Conservation (phyloP, 2,888 invertebrate genomes). For the Patella caerulea region DNA sequence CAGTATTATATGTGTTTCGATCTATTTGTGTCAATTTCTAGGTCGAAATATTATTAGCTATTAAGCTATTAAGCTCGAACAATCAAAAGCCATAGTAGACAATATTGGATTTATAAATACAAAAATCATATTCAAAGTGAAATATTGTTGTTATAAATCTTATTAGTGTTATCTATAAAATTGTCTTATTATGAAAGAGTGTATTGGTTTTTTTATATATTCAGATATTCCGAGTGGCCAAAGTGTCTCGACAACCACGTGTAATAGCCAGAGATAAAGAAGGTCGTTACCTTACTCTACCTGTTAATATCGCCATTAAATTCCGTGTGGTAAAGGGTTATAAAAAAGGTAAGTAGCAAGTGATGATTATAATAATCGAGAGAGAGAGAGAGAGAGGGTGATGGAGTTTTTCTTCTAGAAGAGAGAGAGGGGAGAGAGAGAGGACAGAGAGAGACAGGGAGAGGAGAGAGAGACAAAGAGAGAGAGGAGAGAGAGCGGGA, state of each 20-base stretch:
- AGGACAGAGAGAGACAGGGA: not conserved
- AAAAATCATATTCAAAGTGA: no score
- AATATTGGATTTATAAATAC: no score
- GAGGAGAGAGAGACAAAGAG: not conserved
- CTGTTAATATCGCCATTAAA: not conserved
- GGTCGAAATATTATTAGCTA: no score
- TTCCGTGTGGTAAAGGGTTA: not conserved
- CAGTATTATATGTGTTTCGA: no score
- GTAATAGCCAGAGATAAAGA: not conserved
- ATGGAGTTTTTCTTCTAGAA: not conserved
- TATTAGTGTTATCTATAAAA: no score
- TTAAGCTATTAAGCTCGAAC: no score
- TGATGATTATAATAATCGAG: not conserved
- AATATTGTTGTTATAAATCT: no score
- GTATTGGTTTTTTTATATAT: not conserved
- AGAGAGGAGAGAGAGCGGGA: not conserved
- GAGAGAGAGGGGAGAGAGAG: not conserved
- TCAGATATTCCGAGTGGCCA: not conserved
- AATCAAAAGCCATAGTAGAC: no score
- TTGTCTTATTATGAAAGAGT: no score
- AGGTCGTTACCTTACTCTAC: not conserved
- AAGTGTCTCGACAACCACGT: not conserved
- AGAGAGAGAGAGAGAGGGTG: not conserved
- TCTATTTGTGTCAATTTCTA: no score
- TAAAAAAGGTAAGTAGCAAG: slow-evolving; percentile 6